phyloP scores from a whole-genome alignment of 2,888 invertebrate species.

The Synanthedon formicaeformis region DNA sequence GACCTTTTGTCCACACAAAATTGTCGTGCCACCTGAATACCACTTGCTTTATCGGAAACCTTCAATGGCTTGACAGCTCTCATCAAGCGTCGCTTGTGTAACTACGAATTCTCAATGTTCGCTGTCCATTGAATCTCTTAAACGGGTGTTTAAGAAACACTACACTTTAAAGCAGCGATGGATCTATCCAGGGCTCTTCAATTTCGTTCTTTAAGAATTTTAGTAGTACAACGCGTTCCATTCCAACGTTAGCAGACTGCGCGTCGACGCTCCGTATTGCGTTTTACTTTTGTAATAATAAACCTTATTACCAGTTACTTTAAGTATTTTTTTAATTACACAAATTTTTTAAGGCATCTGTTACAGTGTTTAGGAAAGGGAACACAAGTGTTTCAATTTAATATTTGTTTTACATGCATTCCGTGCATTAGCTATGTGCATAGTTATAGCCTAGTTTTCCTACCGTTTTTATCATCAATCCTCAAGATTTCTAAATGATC shows the following conservation, averaged over 20 bases:
- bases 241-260: constrained; percentile 27
- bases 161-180: too few relatives aligned
- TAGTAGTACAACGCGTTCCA: constrained; percentile 7
- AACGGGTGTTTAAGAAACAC: too few relatives aligned
- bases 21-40: background rate
- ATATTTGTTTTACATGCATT: constrained; percentile 14
- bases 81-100: constrained; percentile 3
- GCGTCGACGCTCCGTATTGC: constrained; percentile 24
- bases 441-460: too few relatives aligned
- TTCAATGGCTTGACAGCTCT: constrained; percentile 12
- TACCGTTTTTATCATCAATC: too few relatives aligned
- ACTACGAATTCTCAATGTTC: constrained; percentile 12
- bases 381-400: constrained; percentile 1
- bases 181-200: too few relatives aligned
- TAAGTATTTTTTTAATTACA: too few relatives aligned
- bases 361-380: constrained; percentile 13
- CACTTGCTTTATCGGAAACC: constrained; percentile 16
- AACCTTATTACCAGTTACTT: too few relatives aligned
- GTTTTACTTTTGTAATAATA: background rate
- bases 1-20: background rate
- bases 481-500: too few relatives aligned
- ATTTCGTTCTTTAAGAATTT: too few relatives aligned
- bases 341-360: constrained; percentile 8
- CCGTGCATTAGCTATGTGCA: constrained; percentile 8
- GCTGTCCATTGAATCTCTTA: constrained; percentile 11